Base-by-base conservation (phyloP, 2,797 vertebrate species). In the Acropternis orthonyx region DNA sequence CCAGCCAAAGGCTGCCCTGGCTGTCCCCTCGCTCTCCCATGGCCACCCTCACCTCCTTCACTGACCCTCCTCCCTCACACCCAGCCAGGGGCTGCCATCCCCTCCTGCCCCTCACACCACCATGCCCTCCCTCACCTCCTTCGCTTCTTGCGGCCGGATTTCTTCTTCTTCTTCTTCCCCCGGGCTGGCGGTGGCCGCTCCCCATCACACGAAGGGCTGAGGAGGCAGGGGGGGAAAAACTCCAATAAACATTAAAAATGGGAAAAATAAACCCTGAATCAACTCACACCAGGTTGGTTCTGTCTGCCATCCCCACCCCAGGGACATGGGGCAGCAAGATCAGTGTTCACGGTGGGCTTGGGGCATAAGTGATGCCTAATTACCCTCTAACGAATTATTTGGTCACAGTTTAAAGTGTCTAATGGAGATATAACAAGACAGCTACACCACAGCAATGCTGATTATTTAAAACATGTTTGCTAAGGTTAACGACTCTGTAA, bases 161-260 rank as follows among this genome's bases (percentile, higher is more conserved):
- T 99, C 97, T 99, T 99, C 97, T 99, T 99, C 97, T 99, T 99
- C 97, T 99, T 99, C 98, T 99, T 99, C 5, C 97, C 97, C 87
- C 98, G 98, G 89, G 97, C 93, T 0, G 97, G 98, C 3, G 96
- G 98, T 0, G 92, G 98, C 46, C 93, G 89, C 13, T 98, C 97
- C 62, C 97, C 98, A 55, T 98, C 94, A 8, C 80, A 97, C 3
- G 98, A 99, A 43, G 95, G 94, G 88, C 99, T 83, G 93, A 66
- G 46, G 84, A 36, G 16, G 16, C n/a, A n/a, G 11, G 14, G 4
- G 0, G 3, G 20, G 19, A 67, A 56, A 67, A 2, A 43, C 16
- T 13, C 3, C 5, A 84, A 11, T 1, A 10, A n/a, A 20, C 30
- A 19, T 71, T 16, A 28, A 48, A 61, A 76, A 15, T 9, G 23